Conservation (phyloP, 1,140 invertebrate species). For the Elysia chlorotica region DNA sequence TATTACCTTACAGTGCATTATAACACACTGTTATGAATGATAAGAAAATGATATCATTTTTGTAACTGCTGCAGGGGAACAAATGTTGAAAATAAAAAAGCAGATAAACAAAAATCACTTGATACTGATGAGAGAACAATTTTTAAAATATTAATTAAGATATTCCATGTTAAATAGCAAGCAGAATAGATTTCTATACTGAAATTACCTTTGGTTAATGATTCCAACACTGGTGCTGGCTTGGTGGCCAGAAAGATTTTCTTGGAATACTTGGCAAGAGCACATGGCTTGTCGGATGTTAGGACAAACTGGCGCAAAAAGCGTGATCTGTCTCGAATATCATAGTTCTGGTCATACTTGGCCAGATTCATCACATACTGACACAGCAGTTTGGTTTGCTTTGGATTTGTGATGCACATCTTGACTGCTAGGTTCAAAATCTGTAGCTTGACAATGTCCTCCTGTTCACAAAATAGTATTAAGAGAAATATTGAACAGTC, state of each 20-base stretch:
- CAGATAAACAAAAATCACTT: too few relatives aligned
- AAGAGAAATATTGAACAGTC: neutral
- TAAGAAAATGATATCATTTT: too few relatives aligned
- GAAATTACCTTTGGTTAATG: conserved; percentile 73
- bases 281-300: conserved; percentile 55
- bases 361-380: conserved; percentile 96
- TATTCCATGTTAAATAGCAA: too few relatives aligned
- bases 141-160: too few relatives aligned
- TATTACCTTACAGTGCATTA: too few relatives aligned
- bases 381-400: conserved; percentile 85
- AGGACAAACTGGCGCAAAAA: conserved; percentile 81
- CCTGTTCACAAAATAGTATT: conserved; percentile 63
- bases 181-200: too few relatives aligned
- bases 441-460: conserved; percentile 96
- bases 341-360: conserved; percentile 97
- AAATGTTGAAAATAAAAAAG: too few relatives aligned
- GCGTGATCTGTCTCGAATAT: conserved; percentile 91
- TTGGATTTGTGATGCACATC: conserved; percentile 85
- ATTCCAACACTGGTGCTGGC: conserved; percentile 84
- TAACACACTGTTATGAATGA: too few relatives aligned
- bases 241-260: conserved; percentile 90
- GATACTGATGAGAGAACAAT: too few relatives aligned
- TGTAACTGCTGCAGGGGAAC: too few relatives aligned
- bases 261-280: conserved; percentile 74
- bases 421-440: conserved; percentile 94